These are phyloP conservation scores for Agapetus fuscipes DNA, from an alignment of 2,888 invertebrate genomes.

Conservation along the genomic window DNA sequence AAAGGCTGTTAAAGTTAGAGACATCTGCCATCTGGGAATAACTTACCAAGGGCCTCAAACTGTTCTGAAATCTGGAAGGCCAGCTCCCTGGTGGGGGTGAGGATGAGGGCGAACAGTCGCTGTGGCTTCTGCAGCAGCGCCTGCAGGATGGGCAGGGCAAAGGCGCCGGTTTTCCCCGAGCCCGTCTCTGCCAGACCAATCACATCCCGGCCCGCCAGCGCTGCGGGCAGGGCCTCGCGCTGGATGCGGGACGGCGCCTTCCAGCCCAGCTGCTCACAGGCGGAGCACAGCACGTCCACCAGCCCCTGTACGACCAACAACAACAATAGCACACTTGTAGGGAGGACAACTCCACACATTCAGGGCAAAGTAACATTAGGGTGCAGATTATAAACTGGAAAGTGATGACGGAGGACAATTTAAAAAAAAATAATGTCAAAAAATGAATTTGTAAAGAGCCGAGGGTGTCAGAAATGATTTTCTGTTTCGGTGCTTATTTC, in stretches of 20 bases:
- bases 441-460: too few species aligned
- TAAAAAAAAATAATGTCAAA: too few species aligned
- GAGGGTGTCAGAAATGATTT: too few species aligned
- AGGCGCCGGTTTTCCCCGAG: conserved; percentile 96
- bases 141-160: conserved; percentile 93
- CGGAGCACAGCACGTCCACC: conserved; percentile 81
- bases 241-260: conserved; percentile 91
- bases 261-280: conserved; percentile 92
- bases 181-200: conserved; percentile 77
- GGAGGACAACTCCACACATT: too few species aligned
- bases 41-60: conserved; percentile 86
- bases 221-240: conserved; percentile 84
- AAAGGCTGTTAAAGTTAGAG: neutral
- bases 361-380: too few species aligned
- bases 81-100: conserved; percentile 95
- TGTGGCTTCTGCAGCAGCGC: conserved; percentile 84
- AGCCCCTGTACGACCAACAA: too few species aligned
- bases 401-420: too few species aligned
- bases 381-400: too few species aligned
- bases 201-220: conserved; percentile 73
- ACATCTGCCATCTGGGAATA: neutral
- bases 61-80: conserved; percentile 99
- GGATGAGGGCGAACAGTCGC: conserved; percentile 81
- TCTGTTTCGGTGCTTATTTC: too few species aligned
- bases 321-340: too few species aligned